Percentiles rank a stretch among this genome's conserved stretches.
These are phyloP conservation scores for Ophonus ardosiacus DNA, from an alignment of 2,888 invertebrate species.

Conservation along the genomic window DNA sequence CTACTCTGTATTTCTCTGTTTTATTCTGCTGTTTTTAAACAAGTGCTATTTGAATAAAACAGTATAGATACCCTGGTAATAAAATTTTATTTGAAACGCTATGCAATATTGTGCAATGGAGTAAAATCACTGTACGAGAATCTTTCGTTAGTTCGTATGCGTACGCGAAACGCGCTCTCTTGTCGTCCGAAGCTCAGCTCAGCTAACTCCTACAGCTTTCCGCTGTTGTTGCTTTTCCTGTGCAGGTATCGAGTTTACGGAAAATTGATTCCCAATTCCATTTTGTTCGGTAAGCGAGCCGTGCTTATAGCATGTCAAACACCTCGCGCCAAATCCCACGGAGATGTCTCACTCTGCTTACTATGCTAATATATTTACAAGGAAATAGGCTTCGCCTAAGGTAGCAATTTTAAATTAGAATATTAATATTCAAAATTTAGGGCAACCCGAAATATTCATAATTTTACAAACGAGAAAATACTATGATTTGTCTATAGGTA, in stretches of 20 bases:
- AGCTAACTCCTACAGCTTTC: background rate
- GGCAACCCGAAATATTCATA: no score
- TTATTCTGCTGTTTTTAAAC: background rate
- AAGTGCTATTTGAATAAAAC: background rate
- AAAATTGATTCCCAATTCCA: slow-evolving; percentile 38
- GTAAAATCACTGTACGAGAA: background rate
- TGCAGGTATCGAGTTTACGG: slow-evolving; percentile 37
- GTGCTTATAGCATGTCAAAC: slow-evolving; percentile 36
- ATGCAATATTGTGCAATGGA: background rate
- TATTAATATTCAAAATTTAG: no score
- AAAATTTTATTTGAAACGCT: slow-evolving; percentile 8
- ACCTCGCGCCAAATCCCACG: slow-evolving; percentile 24
- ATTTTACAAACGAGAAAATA: no score
- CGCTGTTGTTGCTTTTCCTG: background rate
- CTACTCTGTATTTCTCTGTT: background rate
- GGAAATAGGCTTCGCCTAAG: background rate
- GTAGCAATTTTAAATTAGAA: no score
- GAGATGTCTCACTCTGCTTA: background rate
- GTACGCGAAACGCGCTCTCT: background rate
- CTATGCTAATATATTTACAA: background rate
- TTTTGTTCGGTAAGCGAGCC: slow-evolving; percentile 32
- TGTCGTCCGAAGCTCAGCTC: background rate
- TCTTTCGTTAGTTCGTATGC: slow-evolving; percentile 29
- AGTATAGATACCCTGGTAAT: background rate
- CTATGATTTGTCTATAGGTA: no score